phyloP scores from a whole-genome alignment of 2,888 invertebrate species.

The Mactromeris polynyma region DNA sequence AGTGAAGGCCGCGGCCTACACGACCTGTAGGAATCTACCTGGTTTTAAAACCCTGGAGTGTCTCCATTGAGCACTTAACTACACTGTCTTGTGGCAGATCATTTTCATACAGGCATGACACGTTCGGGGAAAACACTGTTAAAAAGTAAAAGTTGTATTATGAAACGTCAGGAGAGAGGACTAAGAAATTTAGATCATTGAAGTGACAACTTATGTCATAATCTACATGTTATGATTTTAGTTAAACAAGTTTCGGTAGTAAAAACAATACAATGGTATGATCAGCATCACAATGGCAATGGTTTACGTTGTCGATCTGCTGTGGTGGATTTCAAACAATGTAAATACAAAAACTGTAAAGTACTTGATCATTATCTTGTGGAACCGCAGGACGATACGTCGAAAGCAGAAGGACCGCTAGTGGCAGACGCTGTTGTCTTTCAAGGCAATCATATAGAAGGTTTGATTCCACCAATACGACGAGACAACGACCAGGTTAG shows the following conservation, averaged over 20 bases:
- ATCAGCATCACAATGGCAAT: conserved; percentile 12
- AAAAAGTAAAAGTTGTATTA: too few species aligned
- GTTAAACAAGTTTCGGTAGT: neutral
- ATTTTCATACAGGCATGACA: too few species aligned
- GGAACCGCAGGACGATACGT: neutral
- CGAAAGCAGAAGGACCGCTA: neutral
- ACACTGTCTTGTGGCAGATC: too few species aligned
- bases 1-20: too few species aligned
- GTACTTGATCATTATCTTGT: neutral
- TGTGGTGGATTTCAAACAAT: conserved; percentile 14
- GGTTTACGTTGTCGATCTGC: conserved; percentile 16
- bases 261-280: conserved; percentile 48
- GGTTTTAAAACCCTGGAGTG: too few species aligned
- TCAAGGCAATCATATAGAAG: conserved; percentile 7
- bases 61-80: too few species aligned
- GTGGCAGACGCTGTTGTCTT: conserved; percentile 38
- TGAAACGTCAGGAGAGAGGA: too few species aligned
- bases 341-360: conserved; percentile 34
- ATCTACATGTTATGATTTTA: too few species aligned
- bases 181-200: too few species aligned
- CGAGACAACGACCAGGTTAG: conserved; percentile 9
- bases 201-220: too few species aligned
- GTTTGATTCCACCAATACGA: neutral
- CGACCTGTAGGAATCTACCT: too few species aligned
- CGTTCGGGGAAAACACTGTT: too few species aligned